phyloP scores from a whole-genome alignment of 2,113 vertebrate genomes.

The Microtus montanus region DNA sequence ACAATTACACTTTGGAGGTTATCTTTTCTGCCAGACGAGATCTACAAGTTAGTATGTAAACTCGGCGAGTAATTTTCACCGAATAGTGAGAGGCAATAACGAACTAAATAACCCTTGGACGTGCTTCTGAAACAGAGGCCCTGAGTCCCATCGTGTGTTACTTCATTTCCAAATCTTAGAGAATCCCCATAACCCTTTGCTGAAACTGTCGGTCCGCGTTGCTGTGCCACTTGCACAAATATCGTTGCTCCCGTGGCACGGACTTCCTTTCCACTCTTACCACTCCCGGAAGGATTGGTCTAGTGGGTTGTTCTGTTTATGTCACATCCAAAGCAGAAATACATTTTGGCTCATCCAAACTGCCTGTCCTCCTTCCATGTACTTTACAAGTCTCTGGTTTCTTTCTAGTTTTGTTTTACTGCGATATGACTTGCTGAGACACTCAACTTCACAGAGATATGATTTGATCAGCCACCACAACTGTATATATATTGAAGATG shows the following conservation, averaged over 20 bases:
- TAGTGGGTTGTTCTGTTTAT: background rate
- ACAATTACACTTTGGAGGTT: background rate
- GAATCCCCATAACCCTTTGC: background rate
- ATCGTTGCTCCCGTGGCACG: background rate
- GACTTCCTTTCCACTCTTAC: background rate
- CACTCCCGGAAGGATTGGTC: background rate
- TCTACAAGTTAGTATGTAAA: background rate
- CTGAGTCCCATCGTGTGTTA: background rate
- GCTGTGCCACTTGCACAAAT: background rate
- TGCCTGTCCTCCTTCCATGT: background rate
- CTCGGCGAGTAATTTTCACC: background rate
- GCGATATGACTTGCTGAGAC: background rate
- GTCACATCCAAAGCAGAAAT: background rate
- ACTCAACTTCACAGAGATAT: background rate
- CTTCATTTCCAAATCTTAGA: slow-evolving; percentile 11
- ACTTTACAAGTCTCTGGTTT: background rate
- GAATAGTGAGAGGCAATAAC: background rate
- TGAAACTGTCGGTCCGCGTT: background rate
- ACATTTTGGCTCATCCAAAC: background rate
- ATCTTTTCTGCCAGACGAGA: background rate
- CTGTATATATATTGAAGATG: too few relatives aligned
- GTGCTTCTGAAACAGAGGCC: background rate
- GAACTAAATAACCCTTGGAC: background rate
- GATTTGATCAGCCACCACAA: background rate
- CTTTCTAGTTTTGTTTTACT: background rate